Conservation (phyloP, 2,888 invertebrate species). For the Biston stratarius region DNA sequence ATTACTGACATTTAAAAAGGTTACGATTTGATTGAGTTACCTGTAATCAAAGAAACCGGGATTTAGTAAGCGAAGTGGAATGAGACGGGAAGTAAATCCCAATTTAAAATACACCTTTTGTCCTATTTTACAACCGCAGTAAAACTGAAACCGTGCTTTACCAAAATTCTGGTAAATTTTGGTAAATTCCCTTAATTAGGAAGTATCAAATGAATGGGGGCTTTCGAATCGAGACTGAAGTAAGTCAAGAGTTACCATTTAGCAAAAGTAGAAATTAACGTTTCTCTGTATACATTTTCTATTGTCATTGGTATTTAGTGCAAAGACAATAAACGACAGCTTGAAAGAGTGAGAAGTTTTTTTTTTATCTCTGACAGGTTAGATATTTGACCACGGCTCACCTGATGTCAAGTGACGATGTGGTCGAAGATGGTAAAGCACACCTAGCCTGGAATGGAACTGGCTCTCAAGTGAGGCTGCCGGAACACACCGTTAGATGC, state of each 20-base stretch:
- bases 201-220: slow-evolving; percentile 30
- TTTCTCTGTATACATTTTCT: slow-evolving; percentile 32
- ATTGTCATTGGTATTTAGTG: slow-evolving; percentile 18
- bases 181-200: slow-evolving; percentile 23
- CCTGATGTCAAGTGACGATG: too few species aligned
- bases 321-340: background rate
- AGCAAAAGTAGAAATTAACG: slow-evolving; percentile 28
- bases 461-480: too few species aligned
- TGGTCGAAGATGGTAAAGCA: too few species aligned
- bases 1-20: slow-evolving; percentile 16
- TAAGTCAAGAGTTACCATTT: slow-evolving; percentile 29
- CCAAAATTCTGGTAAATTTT: slow-evolving; percentile 8
- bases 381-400: background rate
- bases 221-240: slow-evolving; percentile 25
- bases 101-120: slow-evolving; percentile 27
- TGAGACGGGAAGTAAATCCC: slow-evolving; percentile 12
- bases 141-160: slow-evolving; percentile 4
- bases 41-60: slow-evolving; percentile 10
- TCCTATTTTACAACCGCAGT: slow-evolving; percentile 15
- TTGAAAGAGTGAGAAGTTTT: background rate
- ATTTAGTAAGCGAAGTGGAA: slow-evolving; percentile 12
- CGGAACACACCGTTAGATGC: too few species aligned
- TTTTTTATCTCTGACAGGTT: too few species aligned
- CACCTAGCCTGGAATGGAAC: too few species aligned
- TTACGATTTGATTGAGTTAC: slow-evolving; percentile 19